phyloP scores from a whole-genome alignment of 64 coral and sea anemone species.

The Cladopsammia gracilis region DNA sequence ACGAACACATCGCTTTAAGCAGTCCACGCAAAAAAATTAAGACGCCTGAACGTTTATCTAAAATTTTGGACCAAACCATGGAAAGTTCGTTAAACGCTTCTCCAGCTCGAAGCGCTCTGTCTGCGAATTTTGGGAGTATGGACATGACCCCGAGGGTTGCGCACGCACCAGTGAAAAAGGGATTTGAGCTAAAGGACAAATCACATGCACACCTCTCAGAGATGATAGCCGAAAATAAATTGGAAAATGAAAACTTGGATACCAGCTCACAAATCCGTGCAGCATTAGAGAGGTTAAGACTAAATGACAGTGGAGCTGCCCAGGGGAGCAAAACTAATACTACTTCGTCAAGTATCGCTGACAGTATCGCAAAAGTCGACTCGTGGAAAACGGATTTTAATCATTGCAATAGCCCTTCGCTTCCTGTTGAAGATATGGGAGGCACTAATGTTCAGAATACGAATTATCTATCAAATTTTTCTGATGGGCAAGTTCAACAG shows the following conservation, averaged over 20 bases:
- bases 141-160: slow-evolving; percentile 39
- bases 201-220: neutral
- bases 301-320: neutral
- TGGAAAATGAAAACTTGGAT: neutral
- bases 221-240: neutral
- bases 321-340: neutral
- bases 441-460: neutral
- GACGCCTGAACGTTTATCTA: neutral
- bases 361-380: slow-evolving; percentile 46
- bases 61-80: neutral
- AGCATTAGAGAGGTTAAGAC: slow-evolving; percentile 5
- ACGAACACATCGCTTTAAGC: slow-evolving; percentile 81
- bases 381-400: slow-evolving; percentile 57
- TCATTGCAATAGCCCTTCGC: slow-evolving; percentile 20
- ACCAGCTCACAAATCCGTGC: slow-evolving; percentile 6
- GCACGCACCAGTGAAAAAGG: neutral
- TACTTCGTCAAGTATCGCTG: slow-evolving; percentile 33
- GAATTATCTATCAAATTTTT: neutral
- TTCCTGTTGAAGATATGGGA: neutral
- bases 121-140: slow-evolving; percentile 29
- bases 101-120: neutral
- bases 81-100: slow-evolving; percentile 9
- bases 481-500: neutral
- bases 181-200: neutral
- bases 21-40: slow-evolving; percentile 77